Percentiles rank a stretch among this genome's conserved stretches.
Evolutionary conservation across 1,140 invertebrate genomes (phyloP).

Genomic region (Globodera rostochiensis): DNA sequence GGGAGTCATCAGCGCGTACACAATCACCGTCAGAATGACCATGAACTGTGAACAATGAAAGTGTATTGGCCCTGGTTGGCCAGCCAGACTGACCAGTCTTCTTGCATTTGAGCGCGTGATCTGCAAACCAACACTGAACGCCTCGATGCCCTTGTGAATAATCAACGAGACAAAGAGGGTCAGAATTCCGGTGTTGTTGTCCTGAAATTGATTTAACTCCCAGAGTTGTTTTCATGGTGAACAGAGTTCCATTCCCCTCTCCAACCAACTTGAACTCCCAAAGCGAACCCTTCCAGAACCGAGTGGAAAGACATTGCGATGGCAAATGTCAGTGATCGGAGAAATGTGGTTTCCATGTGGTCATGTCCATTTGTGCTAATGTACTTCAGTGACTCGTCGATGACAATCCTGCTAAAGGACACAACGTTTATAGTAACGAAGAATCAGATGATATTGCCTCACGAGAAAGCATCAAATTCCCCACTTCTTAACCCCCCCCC

Average conservation of each 20-base stretch:
- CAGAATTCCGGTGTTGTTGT: constrained; percentile 54
- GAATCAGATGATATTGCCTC: too few species aligned
- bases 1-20: constrained; percentile 62
- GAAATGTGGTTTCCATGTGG: constrained; percentile 36
- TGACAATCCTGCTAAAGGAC: constrained; percentile 10
- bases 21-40: constrained; percentile 54
- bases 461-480: not conserved
- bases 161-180: constrained; percentile 61
- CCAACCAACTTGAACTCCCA: constrained; percentile 53
- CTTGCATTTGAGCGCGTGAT: constrained; percentile 55
- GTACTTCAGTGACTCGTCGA: constrained; percentile 10
- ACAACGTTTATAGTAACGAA: not conserved
- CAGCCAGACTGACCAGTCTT: constrained; percentile 17
- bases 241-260: not conserved
- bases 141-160: constrained; percentile 63
- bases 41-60: constrained; percentile 26
- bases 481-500: not conserved
- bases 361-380: constrained; percentile 34
- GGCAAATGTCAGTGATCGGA: constrained; percentile 64
- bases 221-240: not conserved
- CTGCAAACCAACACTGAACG: constrained; percentile 62
- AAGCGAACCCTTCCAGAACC: constrained; percentile 61
- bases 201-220: constrained; percentile 15
- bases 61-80: not conserved
- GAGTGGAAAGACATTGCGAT: constrained; percentile 65